These are phyloP conservation scores for Pachypsylla venusta DNA, from an alignment of 1,140 invertebrate genomes.

Conservation along the genomic window DNA sequence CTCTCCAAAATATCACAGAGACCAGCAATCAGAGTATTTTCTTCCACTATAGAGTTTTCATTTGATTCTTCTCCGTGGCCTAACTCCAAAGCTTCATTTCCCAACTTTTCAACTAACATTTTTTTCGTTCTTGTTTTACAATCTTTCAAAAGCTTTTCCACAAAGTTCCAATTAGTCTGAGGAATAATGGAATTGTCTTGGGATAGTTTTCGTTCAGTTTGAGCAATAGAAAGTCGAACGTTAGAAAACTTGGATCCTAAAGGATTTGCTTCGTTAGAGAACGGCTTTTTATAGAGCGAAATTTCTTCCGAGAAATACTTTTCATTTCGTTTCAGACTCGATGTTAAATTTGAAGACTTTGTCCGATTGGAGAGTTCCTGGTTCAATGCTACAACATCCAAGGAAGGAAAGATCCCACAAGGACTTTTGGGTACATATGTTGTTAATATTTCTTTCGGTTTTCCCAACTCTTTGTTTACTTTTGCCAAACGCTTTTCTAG, in stretches of 20 bases:
- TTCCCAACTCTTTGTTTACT: slow-evolving; percentile 61
- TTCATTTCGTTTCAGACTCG: not conserved
- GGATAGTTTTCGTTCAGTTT: slow-evolving; percentile 12
- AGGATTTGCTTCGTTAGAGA: slow-evolving; percentile 20
- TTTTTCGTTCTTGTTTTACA: slow-evolving; percentile 88
- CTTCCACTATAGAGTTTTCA: slow-evolving; percentile 55
- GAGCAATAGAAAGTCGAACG: slow-evolving; percentile 10
- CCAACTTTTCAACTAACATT: slow-evolving; percentile 97
- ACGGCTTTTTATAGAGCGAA: slow-evolving; percentile 8
- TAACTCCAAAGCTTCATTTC: slow-evolving; percentile 77
- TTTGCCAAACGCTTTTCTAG: slow-evolving; percentile 54
- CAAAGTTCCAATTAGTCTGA: slow-evolving; percentile 97
- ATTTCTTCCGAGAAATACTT: not conserved
- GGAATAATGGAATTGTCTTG: slow-evolving; percentile 69
- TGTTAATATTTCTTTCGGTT: slow-evolving; percentile 55
- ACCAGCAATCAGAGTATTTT: slow-evolving; percentile 93
- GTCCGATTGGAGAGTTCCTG: slow-evolving; percentile 40
- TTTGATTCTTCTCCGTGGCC: slow-evolving; percentile 28
- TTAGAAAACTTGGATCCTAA: slow-evolving; percentile 14
- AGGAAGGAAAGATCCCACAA: slow-evolving; percentile 51
- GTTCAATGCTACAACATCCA: slow-evolving; percentile 60
- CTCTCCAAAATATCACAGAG: slow-evolving; percentile 94
- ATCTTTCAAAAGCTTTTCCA: slow-evolving; percentile 89
- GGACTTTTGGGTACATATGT: slow-evolving; percentile 33
- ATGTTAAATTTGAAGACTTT: not conserved